A percentile compares a stretch with the other conserved stretches of the same genome.
Conservation (phyloP, 2,888 invertebrate species). For the Eugnorisma glareosa region DNA sequence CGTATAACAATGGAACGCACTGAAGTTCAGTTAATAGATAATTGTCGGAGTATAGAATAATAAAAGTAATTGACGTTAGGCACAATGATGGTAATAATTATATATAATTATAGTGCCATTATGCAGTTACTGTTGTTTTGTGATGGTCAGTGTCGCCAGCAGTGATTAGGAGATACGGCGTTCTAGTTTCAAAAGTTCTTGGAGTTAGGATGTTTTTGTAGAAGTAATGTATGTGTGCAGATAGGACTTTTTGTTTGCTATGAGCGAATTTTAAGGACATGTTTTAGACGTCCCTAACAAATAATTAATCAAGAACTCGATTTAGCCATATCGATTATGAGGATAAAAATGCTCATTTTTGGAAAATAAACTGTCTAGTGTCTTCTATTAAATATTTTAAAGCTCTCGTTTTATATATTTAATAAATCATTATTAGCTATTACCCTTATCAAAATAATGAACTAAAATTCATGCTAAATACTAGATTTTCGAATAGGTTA, state of each 20-base stretch:
- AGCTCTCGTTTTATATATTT: too few relatives aligned
- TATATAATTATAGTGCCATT: constrained; percentile 68
- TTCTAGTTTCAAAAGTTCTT: not conserved
- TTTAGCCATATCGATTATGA: not conserved
- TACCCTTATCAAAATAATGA: not conserved
- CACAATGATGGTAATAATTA: constrained; percentile 67
- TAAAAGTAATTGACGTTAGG: constrained; percentile 66
- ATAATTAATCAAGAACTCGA: not conserved
- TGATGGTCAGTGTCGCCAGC: constrained; percentile 42
- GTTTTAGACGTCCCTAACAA: not conserved
- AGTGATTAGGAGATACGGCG: constrained; percentile 29
- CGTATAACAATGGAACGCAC: constrained; percentile 43
- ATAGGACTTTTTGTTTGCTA: not conserved
- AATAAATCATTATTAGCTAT: not conserved
- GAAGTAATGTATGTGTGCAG: not conserved
- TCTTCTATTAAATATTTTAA: not conserved
- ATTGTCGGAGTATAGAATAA: constrained; percentile 54
- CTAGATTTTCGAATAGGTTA: not conserved
- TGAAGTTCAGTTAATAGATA: constrained; percentile 53
- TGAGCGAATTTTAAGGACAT: too few relatives aligned
- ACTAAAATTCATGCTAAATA: not conserved
- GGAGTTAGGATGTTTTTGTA: not conserved
- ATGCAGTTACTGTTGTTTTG: constrained; percentile 56
- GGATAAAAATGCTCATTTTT: not conserved
- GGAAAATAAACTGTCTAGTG: not conserved